Evolutionary conservation across 1,140 invertebrate genomes (phyloP).

Genomic region (Brachionus sp.): DNA sequence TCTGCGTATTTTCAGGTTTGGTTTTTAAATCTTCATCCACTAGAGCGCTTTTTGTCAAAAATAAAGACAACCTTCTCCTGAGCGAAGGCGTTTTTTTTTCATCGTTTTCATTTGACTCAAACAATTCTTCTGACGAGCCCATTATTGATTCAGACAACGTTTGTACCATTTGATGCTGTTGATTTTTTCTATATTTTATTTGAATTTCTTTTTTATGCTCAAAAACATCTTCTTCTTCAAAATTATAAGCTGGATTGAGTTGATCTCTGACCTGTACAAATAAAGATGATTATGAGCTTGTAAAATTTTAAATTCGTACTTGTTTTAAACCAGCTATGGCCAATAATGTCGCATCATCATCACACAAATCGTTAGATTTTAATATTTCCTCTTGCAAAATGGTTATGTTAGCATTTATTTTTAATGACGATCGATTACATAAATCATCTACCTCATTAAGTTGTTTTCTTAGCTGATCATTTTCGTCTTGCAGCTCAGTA

Average conservation of each 20-base stretch:
- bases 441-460: conserved; percentile 18
- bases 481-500: conserved; percentile 11
- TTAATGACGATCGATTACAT: conserved; percentile 11
- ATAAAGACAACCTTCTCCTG: conserved; percentile 6
- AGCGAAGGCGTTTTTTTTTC: background rate
- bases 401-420: conserved; percentile 31
- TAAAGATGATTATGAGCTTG: background rate
- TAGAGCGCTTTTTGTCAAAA: background rate
- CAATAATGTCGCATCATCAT: background rate
- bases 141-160: background rate
- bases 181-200: conserved; percentile 35
- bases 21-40: background rate
- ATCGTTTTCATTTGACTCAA: background rate
- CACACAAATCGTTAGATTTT: conserved; percentile 2
- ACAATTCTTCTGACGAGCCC: background rate
- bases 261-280: background rate
- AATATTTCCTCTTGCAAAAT: conserved; percentile 20
- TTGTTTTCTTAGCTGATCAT: background rate
- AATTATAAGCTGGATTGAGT: conserved; percentile 13
- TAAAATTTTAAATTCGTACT: background rate
- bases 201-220: background rate
- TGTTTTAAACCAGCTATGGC: conserved; percentile 24
- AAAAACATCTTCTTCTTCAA: background rate
- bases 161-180: conserved; percentile 21
- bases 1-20: background rate